Conservation (phyloP, 2,113 vertebrate genomes). For the Rallus limicola region DNA sequence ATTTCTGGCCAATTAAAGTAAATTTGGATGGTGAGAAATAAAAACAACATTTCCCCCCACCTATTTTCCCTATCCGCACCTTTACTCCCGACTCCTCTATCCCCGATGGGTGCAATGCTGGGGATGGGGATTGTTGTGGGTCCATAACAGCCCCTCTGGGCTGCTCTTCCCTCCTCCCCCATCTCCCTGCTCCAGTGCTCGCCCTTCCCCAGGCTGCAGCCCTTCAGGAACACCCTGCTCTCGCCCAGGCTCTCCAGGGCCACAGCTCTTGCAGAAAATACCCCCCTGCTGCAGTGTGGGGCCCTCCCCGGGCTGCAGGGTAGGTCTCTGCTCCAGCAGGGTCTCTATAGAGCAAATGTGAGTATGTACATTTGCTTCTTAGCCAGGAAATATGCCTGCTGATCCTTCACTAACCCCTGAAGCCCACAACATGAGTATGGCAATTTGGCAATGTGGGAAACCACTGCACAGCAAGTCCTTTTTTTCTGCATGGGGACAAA, state of each 20-base stretch:
- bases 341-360: background rate
- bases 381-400: background rate
- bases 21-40: background rate
- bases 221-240: too few relatives aligned
- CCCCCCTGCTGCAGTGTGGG: too few relatives aligned
- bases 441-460: background rate
- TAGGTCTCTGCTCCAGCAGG: too few relatives aligned
- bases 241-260: too few relatives aligned
- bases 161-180: background rate
- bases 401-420: background rate
- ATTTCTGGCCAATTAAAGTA: background rate
- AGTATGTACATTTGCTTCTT: background rate
- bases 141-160: background rate
- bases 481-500: background rate
- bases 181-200: background rate
- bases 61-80: rapidly evolving
- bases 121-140: background rate
- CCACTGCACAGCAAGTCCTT: background rate
- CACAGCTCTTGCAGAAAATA: too few relatives aligned
- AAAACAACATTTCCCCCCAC: background rate
- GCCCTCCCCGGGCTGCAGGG: too few relatives aligned
- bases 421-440: background rate
- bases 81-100: background rate
- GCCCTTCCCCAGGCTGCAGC: too few relatives aligned
- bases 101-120: rapidly evolving